Percentiles rank a stretch among this genome's conserved stretches.
phyloP scores from a whole-genome alignment of 2,888 invertebrate genomes.

The Tipula vernalis region DNA sequence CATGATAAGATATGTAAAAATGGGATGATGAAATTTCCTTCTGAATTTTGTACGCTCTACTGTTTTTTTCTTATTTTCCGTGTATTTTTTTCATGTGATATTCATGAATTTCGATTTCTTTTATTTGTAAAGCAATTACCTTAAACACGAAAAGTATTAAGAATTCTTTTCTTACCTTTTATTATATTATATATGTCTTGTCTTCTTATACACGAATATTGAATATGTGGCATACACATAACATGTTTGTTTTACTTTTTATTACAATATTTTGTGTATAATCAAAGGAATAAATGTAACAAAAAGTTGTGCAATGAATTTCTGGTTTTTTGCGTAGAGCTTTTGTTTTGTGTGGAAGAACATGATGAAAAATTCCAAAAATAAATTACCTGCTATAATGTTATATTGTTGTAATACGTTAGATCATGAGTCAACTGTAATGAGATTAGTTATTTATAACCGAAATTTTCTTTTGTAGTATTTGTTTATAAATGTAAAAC shows the following conservation, averaged over 20 bases:
- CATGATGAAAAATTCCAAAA: too few relatives aligned
- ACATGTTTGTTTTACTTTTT: not conserved
- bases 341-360: too few relatives aligned
- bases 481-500: too few relatives aligned
- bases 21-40: not conserved
- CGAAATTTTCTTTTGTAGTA: too few relatives aligned
- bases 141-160: not conserved
- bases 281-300: not conserved
- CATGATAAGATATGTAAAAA: too few relatives aligned
- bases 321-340: not conserved
- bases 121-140: not conserved
- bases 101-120: not conserved
- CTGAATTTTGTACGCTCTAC: not conserved
- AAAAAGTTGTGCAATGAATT: not conserved
- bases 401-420: too few relatives aligned
- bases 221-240: not conserved
- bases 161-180: not conserved
- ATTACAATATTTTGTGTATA: not conserved
- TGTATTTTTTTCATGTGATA: not conserved
- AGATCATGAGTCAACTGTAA: too few relatives aligned
- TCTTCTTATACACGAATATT: not conserved
- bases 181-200: not conserved
- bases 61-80: not conserved
- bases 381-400: too few relatives aligned
- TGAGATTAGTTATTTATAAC: too few relatives aligned